These are phyloP conservation scores for Epicampocera succincta DNA, from an alignment of 2,888 invertebrate species.

Conservation along the genomic window DNA sequence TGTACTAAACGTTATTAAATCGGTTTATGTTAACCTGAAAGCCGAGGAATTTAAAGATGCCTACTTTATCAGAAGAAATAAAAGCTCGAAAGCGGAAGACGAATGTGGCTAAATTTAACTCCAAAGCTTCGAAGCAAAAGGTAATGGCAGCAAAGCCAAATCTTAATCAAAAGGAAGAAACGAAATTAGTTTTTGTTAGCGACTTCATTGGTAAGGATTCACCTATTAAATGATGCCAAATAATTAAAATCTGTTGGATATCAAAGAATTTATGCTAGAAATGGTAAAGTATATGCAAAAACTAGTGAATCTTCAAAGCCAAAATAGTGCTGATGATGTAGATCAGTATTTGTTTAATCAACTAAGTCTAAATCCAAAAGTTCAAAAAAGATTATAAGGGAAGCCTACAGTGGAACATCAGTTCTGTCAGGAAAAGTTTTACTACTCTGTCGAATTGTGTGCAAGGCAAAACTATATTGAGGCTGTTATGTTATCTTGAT, in stretches of 20 bases:
- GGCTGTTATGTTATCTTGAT: no score
- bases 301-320: background rate
- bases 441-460: no score
- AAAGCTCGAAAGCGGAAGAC: background rate
- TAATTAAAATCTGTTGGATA: conserved; percentile 1
- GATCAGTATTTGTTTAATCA: background rate
- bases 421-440: no score
- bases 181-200: conserved; percentile 10
- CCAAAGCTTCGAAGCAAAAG: conserved; percentile 15
- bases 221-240: conserved; percentile 6
- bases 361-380: background rate
- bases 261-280: conserved; percentile 10
- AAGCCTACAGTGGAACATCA: no score
- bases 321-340: conserved; percentile 1
- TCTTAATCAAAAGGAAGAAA: conserved; percentile 8
- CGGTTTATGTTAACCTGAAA: no score
- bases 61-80: background rate
- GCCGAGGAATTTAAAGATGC: conserved; percentile 2
- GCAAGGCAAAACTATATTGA: no score
- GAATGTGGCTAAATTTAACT: conserved; percentile 6
- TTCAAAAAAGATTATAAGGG: background rate
- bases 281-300: conserved; percentile 15
- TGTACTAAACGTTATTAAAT: no score
- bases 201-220: conserved; percentile 2
- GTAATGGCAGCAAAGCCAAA: conserved; percentile 13